Conservation (phyloP, 1,140 invertebrate genomes). For the Heliconius eleuchia region DNA sequence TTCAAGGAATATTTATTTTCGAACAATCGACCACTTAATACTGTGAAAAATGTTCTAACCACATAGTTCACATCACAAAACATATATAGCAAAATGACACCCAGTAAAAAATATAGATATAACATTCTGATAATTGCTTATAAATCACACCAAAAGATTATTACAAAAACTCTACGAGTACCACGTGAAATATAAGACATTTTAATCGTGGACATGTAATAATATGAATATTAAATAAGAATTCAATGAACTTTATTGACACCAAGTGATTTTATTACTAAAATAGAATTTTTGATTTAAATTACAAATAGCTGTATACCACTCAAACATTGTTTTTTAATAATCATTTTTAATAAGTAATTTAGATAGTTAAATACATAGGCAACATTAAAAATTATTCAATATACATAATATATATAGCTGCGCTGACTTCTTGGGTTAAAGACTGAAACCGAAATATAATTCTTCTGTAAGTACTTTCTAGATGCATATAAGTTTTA, state of each 20-base stretch:
- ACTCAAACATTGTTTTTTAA: too few species aligned
- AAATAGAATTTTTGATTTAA: neutral
- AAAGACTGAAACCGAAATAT: too few species aligned
- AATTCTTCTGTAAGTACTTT: too few species aligned
- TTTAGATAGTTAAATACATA: too few species aligned
- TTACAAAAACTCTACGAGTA: neutral
- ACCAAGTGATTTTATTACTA: neutral
- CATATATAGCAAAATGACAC: conserved; percentile 49
- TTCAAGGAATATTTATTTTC: conserved; percentile 45
- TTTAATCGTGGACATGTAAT: neutral
- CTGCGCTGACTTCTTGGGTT: too few species aligned
- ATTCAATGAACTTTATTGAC: conserved; percentile 15
- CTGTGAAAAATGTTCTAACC: conserved; percentile 53
- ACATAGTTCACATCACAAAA: conserved; percentile 63
- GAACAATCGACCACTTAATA: conserved; percentile 52
- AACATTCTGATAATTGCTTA: conserved; percentile 37
- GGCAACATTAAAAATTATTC: too few species aligned
- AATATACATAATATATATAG: too few species aligned
- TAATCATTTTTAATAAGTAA: too few species aligned
- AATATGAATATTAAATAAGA: conserved; percentile 7
- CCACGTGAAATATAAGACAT: neutral
- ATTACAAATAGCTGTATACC: neutral
- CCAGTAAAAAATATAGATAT: conserved; percentile 33
- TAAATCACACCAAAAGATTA: neutral
- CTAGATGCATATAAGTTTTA: too few species aligned